Percentiles rank a stretch among this genome's conserved stretches.
phyloP scores from a whole-genome alignment of 2,888 invertebrate species.

The Saturnia japonica region DNA sequence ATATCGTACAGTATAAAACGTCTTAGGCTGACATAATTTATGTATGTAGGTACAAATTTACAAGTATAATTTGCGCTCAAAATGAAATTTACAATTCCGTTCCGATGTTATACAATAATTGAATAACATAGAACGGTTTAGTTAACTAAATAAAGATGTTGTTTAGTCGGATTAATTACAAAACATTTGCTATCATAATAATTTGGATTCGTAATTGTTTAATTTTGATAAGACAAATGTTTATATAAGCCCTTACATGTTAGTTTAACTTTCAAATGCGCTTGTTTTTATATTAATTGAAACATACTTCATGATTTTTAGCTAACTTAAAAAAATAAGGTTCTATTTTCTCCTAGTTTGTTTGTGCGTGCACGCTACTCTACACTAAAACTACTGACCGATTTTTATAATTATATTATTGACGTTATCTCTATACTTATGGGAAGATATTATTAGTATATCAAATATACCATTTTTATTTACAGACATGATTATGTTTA shows the following conservation, averaged over 20 bases:
- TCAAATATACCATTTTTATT: too few species aligned
- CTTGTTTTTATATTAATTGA: neutral
- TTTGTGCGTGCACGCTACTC: too few species aligned
- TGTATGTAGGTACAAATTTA: conserved; percentile 33
- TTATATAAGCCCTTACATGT: neutral
- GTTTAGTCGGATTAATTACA: conserved; percentile 25
- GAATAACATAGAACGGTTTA: conserved; percentile 33
- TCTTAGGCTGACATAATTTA: conserved; percentile 4
- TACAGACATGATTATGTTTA: too few species aligned
- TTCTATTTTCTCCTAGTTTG: too few species aligned
- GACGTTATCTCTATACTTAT: too few species aligned
- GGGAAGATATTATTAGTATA: too few species aligned
- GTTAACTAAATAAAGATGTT: conserved; percentile 27
- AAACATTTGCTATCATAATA: conserved; percentile 19
- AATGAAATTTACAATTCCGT: conserved; percentile 40
- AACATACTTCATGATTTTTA: neutral
- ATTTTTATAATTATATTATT: too few species aligned
- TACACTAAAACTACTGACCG: too few species aligned
- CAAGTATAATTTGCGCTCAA: conserved; percentile 36
- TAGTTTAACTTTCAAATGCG: neutral
- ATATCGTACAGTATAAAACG: conserved; percentile 31
- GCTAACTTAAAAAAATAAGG: too few species aligned
- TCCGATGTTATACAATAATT: conserved; percentile 31
- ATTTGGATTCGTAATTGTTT: neutral
- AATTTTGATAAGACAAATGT: neutral